These are phyloP conservation scores for Mycetomoellerius zeteki DNA, from an alignment of 1,140 invertebrate species.

Conservation along the genomic window DNA sequence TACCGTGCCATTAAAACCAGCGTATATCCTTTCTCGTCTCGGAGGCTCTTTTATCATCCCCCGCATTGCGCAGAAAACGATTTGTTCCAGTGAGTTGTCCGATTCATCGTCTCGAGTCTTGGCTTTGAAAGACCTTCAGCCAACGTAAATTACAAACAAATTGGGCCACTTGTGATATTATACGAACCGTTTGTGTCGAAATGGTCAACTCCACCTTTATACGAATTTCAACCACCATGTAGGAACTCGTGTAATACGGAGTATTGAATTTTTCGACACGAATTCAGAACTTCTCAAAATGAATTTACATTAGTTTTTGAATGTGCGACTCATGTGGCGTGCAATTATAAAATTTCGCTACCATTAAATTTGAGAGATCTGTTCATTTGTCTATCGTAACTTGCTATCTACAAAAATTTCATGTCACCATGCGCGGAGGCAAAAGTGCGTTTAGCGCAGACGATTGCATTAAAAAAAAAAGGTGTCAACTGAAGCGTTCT, in stretches of 20 bases:
- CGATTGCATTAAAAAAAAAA: slow-evolving; percentile 49
- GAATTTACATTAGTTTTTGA: slow-evolving; percentile 16
- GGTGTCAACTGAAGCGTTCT: not conserved
- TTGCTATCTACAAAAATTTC: slow-evolving; percentile 11
- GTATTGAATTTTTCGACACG: not conserved
- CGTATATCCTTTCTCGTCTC: slow-evolving; percentile 56
- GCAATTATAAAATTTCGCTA: slow-evolving; percentile 31
- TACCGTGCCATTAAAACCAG: slow-evolving; percentile 45
- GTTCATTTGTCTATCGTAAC: slow-evolving; percentile 20
- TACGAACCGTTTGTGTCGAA: slow-evolving; percentile 8
- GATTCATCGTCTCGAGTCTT: slow-evolving; percentile 35
- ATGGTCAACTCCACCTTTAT: not conserved
- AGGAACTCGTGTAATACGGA: not conserved
- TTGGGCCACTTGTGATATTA: slow-evolving; percentile 35
- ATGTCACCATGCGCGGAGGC: not conserved
- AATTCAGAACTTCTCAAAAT: not conserved
- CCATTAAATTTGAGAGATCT: slow-evolving; percentile 19
- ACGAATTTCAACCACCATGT: not conserved
- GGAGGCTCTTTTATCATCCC: slow-evolving; percentile 38
- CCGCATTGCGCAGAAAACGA: slow-evolving; percentile 43
- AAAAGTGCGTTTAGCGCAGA: slow-evolving; percentile 51
- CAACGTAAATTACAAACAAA: slow-evolving; percentile 48
- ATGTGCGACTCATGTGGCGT: not conserved
- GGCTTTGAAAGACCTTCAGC: slow-evolving; percentile 15
- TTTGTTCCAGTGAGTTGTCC: slow-evolving; percentile 53